phyloP scores from a whole-genome alignment of 2,797 vertebrate genomes.

The Saxicola maurus region DNA sequence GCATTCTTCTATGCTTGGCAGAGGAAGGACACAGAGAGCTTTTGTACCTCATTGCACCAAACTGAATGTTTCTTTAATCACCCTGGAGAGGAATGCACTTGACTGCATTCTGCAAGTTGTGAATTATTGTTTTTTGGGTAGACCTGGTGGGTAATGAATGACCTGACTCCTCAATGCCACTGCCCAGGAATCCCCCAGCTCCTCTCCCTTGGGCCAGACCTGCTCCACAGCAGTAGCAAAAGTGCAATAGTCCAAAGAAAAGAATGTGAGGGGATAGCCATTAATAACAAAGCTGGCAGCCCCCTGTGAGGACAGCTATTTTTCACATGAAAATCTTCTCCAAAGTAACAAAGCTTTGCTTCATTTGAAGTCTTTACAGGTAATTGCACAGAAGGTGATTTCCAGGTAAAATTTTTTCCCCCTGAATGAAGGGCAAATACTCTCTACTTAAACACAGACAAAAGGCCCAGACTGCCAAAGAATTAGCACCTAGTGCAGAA shows the following conservation, averaged over 20 bases:
- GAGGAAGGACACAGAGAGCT: constrained; percentile 13
- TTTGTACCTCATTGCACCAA: constrained; percentile 14
- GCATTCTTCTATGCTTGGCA: constrained; percentile 11
- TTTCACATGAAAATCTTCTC: constrained; percentile 3
- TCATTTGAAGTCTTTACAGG: background rate
- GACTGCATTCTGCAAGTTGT: background rate
- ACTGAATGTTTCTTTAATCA: constrained; percentile 27
- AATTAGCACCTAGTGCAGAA: background rate
- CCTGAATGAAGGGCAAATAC: background rate
- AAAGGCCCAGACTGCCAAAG: background rate
- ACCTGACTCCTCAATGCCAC: background rate
- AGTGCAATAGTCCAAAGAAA: background rate
- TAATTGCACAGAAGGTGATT: background rate
- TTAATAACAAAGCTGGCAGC: background rate
- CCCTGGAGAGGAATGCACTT: constrained; percentile 20
- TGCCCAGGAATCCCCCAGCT: background rate
- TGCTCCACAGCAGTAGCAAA: background rate
- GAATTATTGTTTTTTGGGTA: background rate
- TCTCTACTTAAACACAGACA: background rate
- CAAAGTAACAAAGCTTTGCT: background rate
- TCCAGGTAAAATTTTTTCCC: background rate
- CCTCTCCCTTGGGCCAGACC: background rate
- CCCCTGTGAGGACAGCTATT: background rate
- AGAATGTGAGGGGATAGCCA: background rate
- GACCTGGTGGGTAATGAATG: background rate